Evolutionary conservation across 2,113 vertebrate species (phyloP).

Genomic region (Actenoides hombroni): DNA sequence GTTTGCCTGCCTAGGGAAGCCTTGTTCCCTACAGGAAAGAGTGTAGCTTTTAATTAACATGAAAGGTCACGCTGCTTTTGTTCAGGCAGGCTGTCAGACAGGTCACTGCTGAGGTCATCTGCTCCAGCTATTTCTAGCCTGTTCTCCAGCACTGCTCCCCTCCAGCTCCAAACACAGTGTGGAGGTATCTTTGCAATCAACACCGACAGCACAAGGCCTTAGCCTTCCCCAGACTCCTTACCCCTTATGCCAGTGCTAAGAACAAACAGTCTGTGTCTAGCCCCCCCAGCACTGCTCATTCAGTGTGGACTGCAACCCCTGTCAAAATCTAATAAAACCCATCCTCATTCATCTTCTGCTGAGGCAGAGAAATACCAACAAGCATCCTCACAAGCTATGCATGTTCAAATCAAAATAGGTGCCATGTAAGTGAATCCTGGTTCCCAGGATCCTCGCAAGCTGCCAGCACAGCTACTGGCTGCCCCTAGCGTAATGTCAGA

Average conservation of each 20-base stretch:
- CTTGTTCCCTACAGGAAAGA: not conserved
- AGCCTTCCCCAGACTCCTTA: not conserved
- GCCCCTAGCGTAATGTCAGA: not conserved
- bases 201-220: not conserved
- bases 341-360: not conserved
- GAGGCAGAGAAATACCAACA: not conserved
- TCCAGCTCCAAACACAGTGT: conserved; percentile 35
- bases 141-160: conserved; percentile 51
- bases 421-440: not conserved
- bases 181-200: not conserved
- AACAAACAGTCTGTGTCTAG: not conserved
- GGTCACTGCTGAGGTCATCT: conserved; percentile 48
- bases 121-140: conserved; percentile 64
- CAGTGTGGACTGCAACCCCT: not conserved
- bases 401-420: not conserved
- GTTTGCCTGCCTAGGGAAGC: not conserved
- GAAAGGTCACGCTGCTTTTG: conserved; percentile 79
- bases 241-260: not conserved
- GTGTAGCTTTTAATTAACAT: not conserved
- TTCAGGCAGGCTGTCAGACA: conserved; percentile 67
- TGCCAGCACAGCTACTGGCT: not conserved
- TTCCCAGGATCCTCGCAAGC: not conserved
- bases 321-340: not conserved
- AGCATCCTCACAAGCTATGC: not conserved
- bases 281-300: not conserved